These are phyloP conservation scores for Platyscapa corneri DNA, from an alignment of 1,140 invertebrate genomes.

Conservation along the genomic window DNA sequence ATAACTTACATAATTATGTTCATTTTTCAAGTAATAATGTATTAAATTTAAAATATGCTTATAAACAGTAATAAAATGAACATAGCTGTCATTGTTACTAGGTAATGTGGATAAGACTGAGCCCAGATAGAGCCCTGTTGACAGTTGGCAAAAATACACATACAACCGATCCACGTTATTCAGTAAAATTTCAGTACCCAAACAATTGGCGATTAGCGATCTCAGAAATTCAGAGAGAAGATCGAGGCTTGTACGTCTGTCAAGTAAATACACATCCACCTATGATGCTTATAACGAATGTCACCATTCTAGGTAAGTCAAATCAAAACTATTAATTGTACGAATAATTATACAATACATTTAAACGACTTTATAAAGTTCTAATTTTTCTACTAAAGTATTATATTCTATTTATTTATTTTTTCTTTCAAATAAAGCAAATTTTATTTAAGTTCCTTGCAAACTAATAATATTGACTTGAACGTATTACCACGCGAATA, in stretches of 20 bases:
- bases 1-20: too few species aligned
- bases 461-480: too few species aligned
- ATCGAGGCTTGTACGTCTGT: slow-evolving; percentile 87
- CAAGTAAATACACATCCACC: slow-evolving; percentile 90
- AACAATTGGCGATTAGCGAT: slow-evolving; percentile 89
- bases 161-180: slow-evolving; percentile 75
- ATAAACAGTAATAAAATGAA: neutral
- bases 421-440: too few species aligned
- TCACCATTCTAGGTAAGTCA: slow-evolving; percentile 69
- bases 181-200: slow-evolving; percentile 76
- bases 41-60: too few species aligned
- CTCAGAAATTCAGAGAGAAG: slow-evolving; percentile 81
- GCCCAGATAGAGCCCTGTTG: slow-evolving; percentile 72
- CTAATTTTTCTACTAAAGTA: too few species aligned
- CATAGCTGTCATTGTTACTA: slow-evolving; percentile 58
- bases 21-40: too few species aligned
- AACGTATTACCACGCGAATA: too few species aligned
- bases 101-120: slow-evolving; percentile 77
- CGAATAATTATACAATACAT: too few species aligned
- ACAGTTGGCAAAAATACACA: slow-evolving; percentile 76
- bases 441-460: too few species aligned
- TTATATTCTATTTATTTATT: too few species aligned
- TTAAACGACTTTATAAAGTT: too few species aligned
- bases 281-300: slow-evolving; percentile 71
- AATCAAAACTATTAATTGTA: neutral